These are phyloP conservation scores for Corvus moneduloides DNA, from an alignment of 2,113 vertebrate genomes.

Conservation along the genomic window DNA sequence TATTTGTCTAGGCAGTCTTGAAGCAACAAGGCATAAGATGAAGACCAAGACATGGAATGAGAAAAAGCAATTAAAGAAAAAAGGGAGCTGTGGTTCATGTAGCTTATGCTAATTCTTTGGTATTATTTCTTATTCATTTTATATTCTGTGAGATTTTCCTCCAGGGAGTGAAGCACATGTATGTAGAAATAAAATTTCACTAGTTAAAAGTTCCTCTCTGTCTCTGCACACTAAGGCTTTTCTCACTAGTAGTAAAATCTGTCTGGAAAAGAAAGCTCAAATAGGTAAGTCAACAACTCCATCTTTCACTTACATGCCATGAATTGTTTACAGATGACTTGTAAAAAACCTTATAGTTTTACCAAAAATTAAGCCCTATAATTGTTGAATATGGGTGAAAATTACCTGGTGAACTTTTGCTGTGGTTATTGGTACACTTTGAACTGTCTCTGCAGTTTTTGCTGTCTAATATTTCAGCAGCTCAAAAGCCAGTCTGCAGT, in stretches of 20 bases:
- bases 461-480: not conserved
- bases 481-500: not conserved
- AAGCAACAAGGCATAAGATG: slow-evolving; percentile 7
- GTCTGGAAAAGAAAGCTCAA: not conserved
- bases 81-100: not conserved
- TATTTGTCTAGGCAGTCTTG: slow-evolving; percentile 23
- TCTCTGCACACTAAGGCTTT: not conserved
- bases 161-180: not conserved
- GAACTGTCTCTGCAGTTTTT: not conserved
- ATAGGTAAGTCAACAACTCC: slow-evolving; percentile 43
- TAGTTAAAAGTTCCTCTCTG: not conserved
- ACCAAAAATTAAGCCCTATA: not conserved
- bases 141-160: not conserved
- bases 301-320: not conserved
- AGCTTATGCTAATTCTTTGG: not conserved
- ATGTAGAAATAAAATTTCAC: not conserved
- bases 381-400: not conserved
- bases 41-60: slow-evolving; percentile 17
- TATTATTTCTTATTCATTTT: slow-evolving; percentile 11
- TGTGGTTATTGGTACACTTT: not conserved
- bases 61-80: not conserved
- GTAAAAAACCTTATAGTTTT: not conserved
- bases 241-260: not conserved
- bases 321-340: not conserved
- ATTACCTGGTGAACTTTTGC: not conserved